A percentile compares a stretch with the other conserved stretches of the same genome.
phyloP scores from a whole-genome alignment of 2,113 vertebrate species.

The Mesocricetus auratus region DNA sequence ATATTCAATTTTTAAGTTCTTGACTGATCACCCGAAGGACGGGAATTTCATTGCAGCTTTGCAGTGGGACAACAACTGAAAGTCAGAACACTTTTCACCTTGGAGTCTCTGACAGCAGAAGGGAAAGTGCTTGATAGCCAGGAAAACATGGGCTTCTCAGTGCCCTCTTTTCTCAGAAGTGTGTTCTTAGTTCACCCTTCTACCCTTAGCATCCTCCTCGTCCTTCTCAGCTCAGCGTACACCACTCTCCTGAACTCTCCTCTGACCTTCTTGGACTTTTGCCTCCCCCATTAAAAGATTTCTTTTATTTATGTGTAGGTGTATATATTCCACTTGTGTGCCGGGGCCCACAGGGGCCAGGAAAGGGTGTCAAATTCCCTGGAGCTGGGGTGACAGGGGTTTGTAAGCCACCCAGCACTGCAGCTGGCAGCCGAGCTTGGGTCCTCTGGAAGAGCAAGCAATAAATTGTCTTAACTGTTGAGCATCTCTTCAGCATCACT shows the following conservation, averaged over 20 bases:
- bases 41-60: neutral
- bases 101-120: neutral
- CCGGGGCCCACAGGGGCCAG: neutral
- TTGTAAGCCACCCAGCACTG: neutral
- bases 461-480: neutral
- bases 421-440: neutral
- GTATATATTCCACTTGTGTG: neutral
- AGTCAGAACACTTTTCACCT: neutral
- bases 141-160: neutral
- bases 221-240: neutral
- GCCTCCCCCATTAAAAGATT: neutral
- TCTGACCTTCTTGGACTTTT: neutral
- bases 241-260: neutral
- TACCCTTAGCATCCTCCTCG: neutral
- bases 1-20: neutral
- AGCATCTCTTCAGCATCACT: neutral
- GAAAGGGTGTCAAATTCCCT: neutral
- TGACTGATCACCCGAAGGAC: neutral
- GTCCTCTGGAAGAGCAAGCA: neutral
- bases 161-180: neutral
- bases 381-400: neutral
- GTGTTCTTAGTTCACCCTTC: neutral
- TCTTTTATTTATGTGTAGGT: neutral
- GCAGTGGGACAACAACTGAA: neutral
- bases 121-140: neutral